Evolutionary conservation across 2,113 vertebrate species (phyloP).

Genomic region (Toxostoma redivivum): DNA sequence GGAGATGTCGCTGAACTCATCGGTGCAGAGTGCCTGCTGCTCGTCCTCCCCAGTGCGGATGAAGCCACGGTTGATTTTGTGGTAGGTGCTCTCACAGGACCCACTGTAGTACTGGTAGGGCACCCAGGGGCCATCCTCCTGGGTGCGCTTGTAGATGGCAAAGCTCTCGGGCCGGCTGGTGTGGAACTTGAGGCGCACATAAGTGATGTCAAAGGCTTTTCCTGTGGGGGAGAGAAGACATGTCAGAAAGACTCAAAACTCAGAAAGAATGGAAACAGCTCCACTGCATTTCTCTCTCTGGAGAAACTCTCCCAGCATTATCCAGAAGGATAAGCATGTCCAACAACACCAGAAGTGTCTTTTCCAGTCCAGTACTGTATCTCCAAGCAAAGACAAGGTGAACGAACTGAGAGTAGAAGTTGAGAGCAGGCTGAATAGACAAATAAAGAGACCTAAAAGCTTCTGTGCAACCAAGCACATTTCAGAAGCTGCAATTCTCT

Average conservation of each 20-base stretch:
- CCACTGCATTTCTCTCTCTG: neutral
- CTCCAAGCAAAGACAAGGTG: neutral
- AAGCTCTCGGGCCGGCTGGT: constrained; percentile 98
- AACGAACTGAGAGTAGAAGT: neutral
- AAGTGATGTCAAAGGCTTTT: constrained; percentile 97
- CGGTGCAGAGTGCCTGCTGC: constrained; percentile 92
- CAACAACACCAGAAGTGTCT: neutral
- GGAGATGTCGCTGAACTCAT: constrained; percentile 98
- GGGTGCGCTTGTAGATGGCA: constrained; percentile 90
- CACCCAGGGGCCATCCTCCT: constrained; percentile 83
- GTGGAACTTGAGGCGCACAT: constrained; percentile 95
- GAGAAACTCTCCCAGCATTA: neutral
- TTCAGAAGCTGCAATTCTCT: neutral
- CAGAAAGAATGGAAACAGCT: neutral
- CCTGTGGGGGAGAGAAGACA: constrained; percentile 64
- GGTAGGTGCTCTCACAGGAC: constrained; percentile 93
- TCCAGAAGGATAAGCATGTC: neutral
- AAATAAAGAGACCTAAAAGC: neutral
- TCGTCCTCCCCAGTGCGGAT: constrained; percentile 91
- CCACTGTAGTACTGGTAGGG: constrained; percentile 98
- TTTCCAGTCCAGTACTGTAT: neutral
- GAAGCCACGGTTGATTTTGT: constrained; percentile 82
- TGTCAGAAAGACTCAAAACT: neutral
- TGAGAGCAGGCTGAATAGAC: neutral
- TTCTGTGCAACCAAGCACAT: neutral